These are phyloP conservation scores for Sphecodes monilicornis DNA, from an alignment of 2,888 invertebrate genomes.

Conservation along the genomic window DNA sequence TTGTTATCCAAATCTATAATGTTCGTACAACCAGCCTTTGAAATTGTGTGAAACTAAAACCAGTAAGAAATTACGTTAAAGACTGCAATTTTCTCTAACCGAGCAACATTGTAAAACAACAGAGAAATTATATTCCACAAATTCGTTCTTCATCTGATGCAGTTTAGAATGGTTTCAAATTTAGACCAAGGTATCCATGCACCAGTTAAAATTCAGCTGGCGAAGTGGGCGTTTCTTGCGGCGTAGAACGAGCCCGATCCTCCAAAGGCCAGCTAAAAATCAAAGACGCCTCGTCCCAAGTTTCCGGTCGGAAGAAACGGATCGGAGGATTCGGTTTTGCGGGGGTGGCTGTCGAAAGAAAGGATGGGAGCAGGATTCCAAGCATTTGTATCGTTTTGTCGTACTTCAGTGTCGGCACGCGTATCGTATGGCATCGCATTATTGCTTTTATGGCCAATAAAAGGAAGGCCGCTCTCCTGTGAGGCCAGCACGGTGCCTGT, in stretches of 20 bases:
- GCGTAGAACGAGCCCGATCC: not conserved
- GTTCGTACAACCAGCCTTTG: not conserved
- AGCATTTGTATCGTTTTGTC: conserved; percentile 81
- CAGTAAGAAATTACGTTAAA: not conserved
- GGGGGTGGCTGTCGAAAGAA: conserved; percentile 39
- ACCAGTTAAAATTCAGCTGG: not conserved
- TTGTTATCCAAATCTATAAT: no score
- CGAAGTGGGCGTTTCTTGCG: not conserved
- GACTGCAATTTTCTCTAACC: not conserved
- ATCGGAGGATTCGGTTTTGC: conserved; percentile 9
- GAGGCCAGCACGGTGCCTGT: conserved; percentile 65
- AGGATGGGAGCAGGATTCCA: conserved; percentile 59
- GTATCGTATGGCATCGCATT: conserved; percentile 81
- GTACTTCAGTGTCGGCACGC: conserved; percentile 78
- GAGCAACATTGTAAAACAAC: not conserved
- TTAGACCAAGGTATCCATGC: not conserved
- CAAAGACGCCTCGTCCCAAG: conserved; percentile 31
- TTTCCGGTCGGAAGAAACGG: conserved; percentile 36
- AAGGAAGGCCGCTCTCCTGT: conserved; percentile 77
- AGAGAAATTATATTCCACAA: not conserved
- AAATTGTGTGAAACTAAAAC: not conserved
- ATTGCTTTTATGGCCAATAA: conserved; percentile 84
- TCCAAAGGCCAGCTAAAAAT: conserved; percentile 18
- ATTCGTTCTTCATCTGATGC: not conserved
- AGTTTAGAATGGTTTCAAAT: not conserved